phyloP scores from a whole-genome alignment of 2,113 vertebrate genomes.

The Rhabdornis inornatus region DNA sequence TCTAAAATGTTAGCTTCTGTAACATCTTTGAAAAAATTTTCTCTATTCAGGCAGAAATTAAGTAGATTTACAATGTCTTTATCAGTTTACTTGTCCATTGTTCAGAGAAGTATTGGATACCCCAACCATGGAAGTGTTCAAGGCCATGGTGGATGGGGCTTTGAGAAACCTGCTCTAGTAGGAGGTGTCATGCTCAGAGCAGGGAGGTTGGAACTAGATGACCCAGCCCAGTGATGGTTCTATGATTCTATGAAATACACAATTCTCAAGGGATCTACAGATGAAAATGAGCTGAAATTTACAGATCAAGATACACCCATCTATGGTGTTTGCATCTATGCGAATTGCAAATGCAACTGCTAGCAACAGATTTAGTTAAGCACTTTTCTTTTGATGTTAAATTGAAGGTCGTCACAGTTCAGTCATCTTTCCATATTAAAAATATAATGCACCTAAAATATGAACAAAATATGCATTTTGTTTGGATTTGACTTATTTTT shows the following conservation, averaged over 20 bases:
- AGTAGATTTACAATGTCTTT: neutral
- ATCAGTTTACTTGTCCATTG: neutral
- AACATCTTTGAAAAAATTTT: neutral
- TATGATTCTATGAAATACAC: neutral
- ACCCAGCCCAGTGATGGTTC: neutral
- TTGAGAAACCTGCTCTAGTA: neutral
- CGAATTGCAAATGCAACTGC: neutral
- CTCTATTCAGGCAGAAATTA: neutral
- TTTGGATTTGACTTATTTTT: neutral
- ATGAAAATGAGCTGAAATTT: neutral
- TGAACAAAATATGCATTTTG: neutral
- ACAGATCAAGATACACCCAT: neutral
- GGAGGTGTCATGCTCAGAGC: neutral
- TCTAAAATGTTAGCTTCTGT: neutral
- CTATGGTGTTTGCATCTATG: neutral
- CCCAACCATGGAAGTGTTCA: neutral
- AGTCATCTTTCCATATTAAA: neutral
- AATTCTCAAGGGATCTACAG: neutral
- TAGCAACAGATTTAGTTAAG: neutral
- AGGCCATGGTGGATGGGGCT: neutral
- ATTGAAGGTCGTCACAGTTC: neutral
- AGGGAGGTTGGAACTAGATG: neutral
- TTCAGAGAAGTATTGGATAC: neutral
- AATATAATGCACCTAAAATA: neutral
- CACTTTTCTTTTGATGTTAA: constrained; percentile 1